These are phyloP conservation scores for Cantharis rustica DNA, from an alignment of 2,888 invertebrate species.

Conservation along the genomic window DNA sequence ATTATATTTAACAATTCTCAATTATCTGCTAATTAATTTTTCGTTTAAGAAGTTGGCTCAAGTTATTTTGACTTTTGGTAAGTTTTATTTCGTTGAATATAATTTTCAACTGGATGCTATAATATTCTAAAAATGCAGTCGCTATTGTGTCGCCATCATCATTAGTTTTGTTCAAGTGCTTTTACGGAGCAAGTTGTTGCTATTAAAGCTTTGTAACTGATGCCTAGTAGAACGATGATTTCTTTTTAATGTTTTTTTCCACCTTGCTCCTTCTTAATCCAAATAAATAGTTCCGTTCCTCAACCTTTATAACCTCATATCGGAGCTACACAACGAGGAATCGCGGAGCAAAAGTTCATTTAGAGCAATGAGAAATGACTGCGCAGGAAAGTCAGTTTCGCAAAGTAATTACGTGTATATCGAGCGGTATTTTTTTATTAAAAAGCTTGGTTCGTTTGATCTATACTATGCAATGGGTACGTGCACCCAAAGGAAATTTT, in stretches of 20 bases:
- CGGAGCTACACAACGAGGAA: slow-evolving; percentile 22
- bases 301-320: slow-evolving; percentile 25
- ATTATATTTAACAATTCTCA: background rate
- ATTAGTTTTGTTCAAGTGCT: slow-evolving; percentile 17
- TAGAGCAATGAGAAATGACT: slow-evolving; percentile 22
- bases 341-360: slow-evolving; percentile 32
- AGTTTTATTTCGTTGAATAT: background rate
- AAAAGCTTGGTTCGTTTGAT: slow-evolving; percentile 38
- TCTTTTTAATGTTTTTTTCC: slow-evolving; percentile 18
- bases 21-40: background rate
- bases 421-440: slow-evolving; percentile 35
- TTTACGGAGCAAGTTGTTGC: slow-evolving; percentile 20
- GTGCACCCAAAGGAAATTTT: background rate
- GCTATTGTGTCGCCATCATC: background rate
- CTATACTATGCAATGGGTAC: slow-evolving; percentile 23
- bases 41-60: background rate
- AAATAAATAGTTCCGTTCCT: slow-evolving; percentile 31
- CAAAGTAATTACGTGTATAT: slow-evolving; percentile 29
- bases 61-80: background rate
- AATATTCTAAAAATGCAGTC: background rate
- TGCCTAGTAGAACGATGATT: slow-evolving; percentile 34
- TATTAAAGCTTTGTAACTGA: slow-evolving; percentile 25
- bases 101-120: background rate
- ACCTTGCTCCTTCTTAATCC: slow-evolving; percentile 30
- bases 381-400: slow-evolving; percentile 12